These are phyloP conservation scores for Acanthosoma haemorrhoidale DNA, from an alignment of 2,888 invertebrate genomes.

Conservation along the genomic window DNA sequence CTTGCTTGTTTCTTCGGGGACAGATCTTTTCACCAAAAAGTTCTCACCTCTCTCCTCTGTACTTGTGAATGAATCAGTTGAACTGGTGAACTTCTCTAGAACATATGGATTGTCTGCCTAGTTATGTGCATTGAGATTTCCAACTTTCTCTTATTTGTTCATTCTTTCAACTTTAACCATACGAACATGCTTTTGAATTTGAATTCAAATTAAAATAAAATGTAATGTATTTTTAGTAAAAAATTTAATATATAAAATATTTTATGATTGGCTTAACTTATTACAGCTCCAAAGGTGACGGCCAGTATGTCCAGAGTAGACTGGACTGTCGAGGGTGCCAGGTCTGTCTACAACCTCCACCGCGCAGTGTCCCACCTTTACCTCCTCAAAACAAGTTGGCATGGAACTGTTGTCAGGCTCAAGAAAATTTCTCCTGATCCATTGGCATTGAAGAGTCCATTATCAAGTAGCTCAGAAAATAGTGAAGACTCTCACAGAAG, in stretches of 20 bases:
- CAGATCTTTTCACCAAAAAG: too few species aligned
- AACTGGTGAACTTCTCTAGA: too few species aligned
- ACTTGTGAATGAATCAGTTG: too few species aligned
- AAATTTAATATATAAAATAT: slow-evolving; percentile 31
- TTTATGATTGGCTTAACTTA: slow-evolving; percentile 47
- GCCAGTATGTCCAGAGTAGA: slow-evolving; percentile 56
- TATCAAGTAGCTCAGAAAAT: background rate
- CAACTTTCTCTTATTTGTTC: background rate
- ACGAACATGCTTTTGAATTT: too few species aligned
- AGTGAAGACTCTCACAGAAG: slow-evolving; percentile 22
- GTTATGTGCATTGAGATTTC: background rate
- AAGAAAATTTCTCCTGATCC: slow-evolving; percentile 52
- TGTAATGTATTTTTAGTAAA: slow-evolving; percentile 19
- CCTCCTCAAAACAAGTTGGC: slow-evolving; percentile 58
- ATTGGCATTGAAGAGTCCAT: background rate
- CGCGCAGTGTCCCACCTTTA: slow-evolving; percentile 63
- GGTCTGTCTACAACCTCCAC: slow-evolving; percentile 62
- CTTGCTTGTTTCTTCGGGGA: too few species aligned
- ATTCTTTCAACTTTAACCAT: background rate
- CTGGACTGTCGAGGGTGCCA: slow-evolving; percentile 61
- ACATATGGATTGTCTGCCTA: too few species aligned
- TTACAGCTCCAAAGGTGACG: slow-evolving; percentile 69
- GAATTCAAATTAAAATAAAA: background rate
- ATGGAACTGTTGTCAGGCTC: slow-evolving; percentile 58
- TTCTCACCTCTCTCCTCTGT: too few species aligned